These are phyloP conservation scores for Protobothrops mucrosquamatus DNA, from an alignment of 2,113 vertebrate species.

Conservation along the genomic window DNA sequence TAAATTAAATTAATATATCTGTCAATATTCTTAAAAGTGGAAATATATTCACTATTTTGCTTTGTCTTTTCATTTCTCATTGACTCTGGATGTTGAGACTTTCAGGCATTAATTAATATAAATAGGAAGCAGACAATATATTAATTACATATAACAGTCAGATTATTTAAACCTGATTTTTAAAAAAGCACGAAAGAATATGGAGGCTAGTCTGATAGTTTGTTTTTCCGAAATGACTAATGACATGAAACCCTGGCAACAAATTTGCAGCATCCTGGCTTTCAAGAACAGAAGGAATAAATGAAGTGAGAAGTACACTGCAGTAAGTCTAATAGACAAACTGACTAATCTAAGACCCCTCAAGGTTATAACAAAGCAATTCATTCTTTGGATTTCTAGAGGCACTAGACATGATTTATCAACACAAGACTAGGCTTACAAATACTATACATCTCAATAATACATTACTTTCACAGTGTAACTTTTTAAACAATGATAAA, in stretches of 20 bases:
- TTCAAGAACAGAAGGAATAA: conserved; percentile 66
- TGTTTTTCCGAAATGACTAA: conserved; percentile 57
- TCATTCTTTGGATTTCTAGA: conserved; percentile 68
- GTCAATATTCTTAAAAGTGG: not conserved
- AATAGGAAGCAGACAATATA: conserved; percentile 51
- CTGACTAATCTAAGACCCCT: conserved; percentile 65
- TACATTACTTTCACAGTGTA: conserved; percentile 67
- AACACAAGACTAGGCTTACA: conserved; percentile 64
- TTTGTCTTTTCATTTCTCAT: conserved; percentile 47
- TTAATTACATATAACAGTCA: conserved; percentile 63
- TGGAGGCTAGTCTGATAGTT: conserved; percentile 55
- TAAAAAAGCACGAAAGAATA: conserved; percentile 49
- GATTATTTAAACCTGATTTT: conserved; percentile 65
- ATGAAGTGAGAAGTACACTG: conserved; percentile 71
- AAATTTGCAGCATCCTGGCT: conserved; percentile 38
- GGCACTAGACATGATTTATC: conserved; percentile 74
- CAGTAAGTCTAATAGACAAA: conserved; percentile 70
- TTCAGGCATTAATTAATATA: conserved; percentile 64
- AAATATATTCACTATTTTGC: conserved; percentile 17
- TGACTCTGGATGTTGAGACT: conserved; percentile 52
- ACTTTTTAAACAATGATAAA: conserved; percentile 72
- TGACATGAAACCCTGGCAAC: conserved; percentile 54
- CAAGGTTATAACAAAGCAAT: conserved; percentile 75
- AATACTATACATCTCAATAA: conserved; percentile 79
- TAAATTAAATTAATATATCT: conserved; percentile 15